phyloP scores from a whole-genome alignment of 2,113 vertebrate genomes.

The Stomatorhinus ivindoensis region DNA sequence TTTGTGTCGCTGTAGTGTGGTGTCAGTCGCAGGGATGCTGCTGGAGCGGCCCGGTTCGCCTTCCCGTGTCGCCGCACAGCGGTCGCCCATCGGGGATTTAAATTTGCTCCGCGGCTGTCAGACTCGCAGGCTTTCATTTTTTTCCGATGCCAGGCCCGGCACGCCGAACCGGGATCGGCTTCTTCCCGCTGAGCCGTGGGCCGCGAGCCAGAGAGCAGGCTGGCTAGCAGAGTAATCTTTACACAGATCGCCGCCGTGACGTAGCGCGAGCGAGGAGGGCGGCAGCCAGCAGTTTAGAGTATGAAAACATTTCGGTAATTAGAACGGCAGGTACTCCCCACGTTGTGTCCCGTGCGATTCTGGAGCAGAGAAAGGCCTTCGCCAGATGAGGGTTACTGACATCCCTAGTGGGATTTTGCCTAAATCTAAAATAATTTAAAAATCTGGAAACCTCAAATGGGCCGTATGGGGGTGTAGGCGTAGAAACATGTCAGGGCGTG shows the following conservation, averaged over 20 bases:
- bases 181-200: not conserved
- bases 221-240: not conserved
- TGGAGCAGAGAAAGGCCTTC: not conserved
- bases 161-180: not conserved
- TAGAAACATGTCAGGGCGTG: not conserved
- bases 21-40: not conserved
- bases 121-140: conserved; percentile 9
- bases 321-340: not conserved
- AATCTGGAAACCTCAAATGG: not conserved
- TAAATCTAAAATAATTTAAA: not conserved
- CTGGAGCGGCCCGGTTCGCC: not conserved
- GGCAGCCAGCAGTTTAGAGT: not conserved
- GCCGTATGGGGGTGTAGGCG: not conserved
- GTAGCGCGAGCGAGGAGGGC: not conserved
- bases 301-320: not conserved
- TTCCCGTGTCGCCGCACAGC: too few relatives aligned
- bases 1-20: not conserved
- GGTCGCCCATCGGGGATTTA: conserved; percentile 7
- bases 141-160: not conserved
- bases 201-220: not conserved
- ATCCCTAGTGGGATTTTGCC: not conserved
- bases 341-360: not conserved
- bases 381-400: not conserved
- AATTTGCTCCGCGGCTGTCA: not conserved
- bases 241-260: not conserved